These are phyloP conservation scores for Oceanodroma tethys DNA, from an alignment of 2,113 vertebrate genomes.

Conservation along the genomic window DNA sequence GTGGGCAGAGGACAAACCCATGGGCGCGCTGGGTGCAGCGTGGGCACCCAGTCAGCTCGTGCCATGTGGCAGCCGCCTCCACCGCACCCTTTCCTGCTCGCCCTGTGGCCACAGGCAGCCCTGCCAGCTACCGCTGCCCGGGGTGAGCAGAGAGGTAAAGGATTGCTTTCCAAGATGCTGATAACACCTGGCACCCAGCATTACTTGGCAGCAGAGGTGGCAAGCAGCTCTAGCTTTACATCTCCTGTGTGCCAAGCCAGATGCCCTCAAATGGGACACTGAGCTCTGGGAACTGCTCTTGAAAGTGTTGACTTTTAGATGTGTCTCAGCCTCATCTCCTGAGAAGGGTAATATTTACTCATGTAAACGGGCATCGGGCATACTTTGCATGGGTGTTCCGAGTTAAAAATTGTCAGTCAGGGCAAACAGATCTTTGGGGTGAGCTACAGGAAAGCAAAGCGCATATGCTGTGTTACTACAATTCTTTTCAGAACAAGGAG, in stretches of 20 bases:
- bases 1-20: neutral
- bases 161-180: neutral
- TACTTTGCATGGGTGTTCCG: neutral
- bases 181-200: accelerated
- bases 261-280: accelerated
- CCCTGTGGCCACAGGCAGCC: neutral
- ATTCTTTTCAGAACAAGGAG: neutral
- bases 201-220: neutral
- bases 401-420: neutral
- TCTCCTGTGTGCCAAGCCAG: neutral
- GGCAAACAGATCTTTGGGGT: neutral
- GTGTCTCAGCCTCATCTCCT: neutral
- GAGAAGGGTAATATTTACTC: neutral
- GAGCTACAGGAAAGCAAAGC: neutral
- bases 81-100: neutral
- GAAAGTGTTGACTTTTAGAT: neutral
- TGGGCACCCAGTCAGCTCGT: neutral
- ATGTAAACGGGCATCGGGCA: accelerated
- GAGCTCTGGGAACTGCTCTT: neutral
- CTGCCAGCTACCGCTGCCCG: neutral
- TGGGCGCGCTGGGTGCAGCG: neutral
- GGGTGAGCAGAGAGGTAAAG: neutral
- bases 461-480: accelerated
- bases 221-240: accelerated
- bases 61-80: neutral